Evolutionary conservation across 2,888 invertebrate species (phyloP).

Genomic region (Teleiodes luculella): DNA sequence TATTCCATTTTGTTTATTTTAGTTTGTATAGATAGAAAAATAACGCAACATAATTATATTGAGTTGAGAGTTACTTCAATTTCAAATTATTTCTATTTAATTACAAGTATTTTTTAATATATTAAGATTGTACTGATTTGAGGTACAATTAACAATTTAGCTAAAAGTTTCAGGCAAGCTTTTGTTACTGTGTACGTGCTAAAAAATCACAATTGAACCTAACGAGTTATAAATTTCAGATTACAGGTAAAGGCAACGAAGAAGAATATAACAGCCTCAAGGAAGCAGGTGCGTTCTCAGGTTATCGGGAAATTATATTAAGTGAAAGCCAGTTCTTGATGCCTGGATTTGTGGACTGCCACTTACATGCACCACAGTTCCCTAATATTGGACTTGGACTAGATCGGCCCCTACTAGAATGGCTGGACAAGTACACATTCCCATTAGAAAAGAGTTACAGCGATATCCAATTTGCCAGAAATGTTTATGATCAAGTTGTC

Average conservation of each 20-base stretch:
- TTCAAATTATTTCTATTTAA: no score
- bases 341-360: slow-evolving; percentile 93
- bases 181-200: no score
- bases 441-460: slow-evolving; percentile 87
- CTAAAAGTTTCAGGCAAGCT: no score
- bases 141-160: no score
- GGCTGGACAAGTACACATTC: slow-evolving; percentile 92
- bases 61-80: no score
- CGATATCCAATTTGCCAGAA: slow-evolving; percentile 82
- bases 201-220: no score
- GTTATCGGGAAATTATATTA: slow-evolving; percentile 39
- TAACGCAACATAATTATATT: no score
- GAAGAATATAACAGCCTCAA: slow-evolving; percentile 38
- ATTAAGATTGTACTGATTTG: no score
- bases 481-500: slow-evolving; percentile 87
- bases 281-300: slow-evolving; percentile 32
- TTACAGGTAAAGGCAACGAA: slow-evolving; percentile 41
- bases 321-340: slow-evolving; percentile 82
- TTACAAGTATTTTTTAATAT: no score
- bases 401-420: slow-evolving; percentile 88
- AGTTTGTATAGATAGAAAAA: no score
- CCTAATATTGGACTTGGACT: slow-evolving; percentile 91
- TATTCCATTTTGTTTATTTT: no score
- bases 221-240: slow-evolving; percentile 42
- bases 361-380: slow-evolving; percentile 93